phyloP scores from a whole-genome alignment of 2,113 vertebrate species.

The Mirounga angustirostris region DNA sequence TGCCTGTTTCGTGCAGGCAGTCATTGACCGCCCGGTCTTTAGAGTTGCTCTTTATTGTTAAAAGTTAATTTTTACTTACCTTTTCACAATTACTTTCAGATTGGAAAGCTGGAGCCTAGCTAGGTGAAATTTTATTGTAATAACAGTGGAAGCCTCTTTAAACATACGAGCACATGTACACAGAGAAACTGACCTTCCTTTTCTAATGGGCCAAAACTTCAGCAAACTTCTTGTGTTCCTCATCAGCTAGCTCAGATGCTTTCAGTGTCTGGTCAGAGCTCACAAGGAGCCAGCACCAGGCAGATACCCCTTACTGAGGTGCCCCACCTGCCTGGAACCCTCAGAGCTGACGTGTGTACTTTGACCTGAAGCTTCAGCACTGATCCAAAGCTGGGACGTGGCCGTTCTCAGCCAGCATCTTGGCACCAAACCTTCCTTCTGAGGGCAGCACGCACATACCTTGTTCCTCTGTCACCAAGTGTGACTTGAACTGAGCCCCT shows the following conservation, averaged over 20 bases:
- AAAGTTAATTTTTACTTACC: slow-evolving; percentile 23
- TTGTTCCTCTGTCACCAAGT: background rate
- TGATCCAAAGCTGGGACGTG: background rate
- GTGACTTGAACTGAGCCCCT: background rate
- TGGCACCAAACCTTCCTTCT: slow-evolving; percentile 8
- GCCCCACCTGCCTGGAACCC: background rate
- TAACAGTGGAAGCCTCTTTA: background rate
- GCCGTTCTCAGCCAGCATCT: background rate
- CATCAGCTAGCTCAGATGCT: background rate
- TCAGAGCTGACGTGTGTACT: background rate
- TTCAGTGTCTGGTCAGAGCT: background rate
- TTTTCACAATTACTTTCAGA: slow-evolving; percentile 17
- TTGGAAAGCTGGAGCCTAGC: background rate
- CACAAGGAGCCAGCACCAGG: background rate
- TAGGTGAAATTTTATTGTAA: background rate
- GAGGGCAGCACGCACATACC: background rate
- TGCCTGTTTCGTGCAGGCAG: background rate
- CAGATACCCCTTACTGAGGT: background rate
- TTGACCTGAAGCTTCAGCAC: background rate
- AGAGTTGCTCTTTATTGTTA: background rate
- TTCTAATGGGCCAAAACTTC: background rate
- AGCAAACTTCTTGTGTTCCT: background rate
- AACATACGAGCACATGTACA: background rate
- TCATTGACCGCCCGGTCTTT: background rate
- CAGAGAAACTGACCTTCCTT: background rate